These are phyloP conservation scores for Toxotes jaculatrix DNA, from an alignment of 2,113 vertebrate species.

Conservation along the genomic window DNA sequence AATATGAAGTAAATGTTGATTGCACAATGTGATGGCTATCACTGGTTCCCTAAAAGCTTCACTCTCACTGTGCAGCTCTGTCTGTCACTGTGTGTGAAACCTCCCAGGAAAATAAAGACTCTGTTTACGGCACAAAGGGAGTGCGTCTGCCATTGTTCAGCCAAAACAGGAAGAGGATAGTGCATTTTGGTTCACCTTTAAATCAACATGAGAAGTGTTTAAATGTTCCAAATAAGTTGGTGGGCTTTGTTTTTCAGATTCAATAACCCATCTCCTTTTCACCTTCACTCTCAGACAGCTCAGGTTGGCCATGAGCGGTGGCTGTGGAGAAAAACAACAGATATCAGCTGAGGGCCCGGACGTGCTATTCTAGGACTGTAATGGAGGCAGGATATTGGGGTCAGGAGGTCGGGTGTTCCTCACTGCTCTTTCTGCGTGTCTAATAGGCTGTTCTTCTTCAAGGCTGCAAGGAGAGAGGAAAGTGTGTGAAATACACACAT, in stretches of 20 bases:
- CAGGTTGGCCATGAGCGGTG: not conserved
- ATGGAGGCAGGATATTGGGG: slow-evolving; percentile 36
- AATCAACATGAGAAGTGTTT: not conserved
- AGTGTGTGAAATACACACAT: not conserved
- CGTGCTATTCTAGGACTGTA: not conserved
- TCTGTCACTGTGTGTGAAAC: too few relatives aligned
- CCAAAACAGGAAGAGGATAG: too few relatives aligned
- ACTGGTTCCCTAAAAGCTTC: too few relatives aligned
- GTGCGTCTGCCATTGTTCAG: too few relatives aligned
- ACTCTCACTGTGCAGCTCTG: too few relatives aligned
- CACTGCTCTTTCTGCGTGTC: not conserved
- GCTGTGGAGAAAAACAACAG: not conserved
- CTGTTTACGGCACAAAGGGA: too few relatives aligned
- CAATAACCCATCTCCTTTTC: not conserved
- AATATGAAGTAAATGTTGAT: too few relatives aligned
- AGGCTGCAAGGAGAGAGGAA: too few relatives aligned
- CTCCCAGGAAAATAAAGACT: too few relatives aligned
- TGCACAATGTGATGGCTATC: too few relatives aligned
- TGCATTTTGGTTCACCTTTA: not conserved
- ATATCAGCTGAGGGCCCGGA: not conserved
- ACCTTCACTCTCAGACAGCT: not conserved
- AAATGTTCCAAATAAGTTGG: not conserved
- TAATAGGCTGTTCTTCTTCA: not conserved
- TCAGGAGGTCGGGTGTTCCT: slow-evolving; percentile 21
- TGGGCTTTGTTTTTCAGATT: not conserved